Evolutionary conservation across 2,797 vertebrate genomes (phyloP).

Genomic region (Acipenser transmontanus): DNA sequence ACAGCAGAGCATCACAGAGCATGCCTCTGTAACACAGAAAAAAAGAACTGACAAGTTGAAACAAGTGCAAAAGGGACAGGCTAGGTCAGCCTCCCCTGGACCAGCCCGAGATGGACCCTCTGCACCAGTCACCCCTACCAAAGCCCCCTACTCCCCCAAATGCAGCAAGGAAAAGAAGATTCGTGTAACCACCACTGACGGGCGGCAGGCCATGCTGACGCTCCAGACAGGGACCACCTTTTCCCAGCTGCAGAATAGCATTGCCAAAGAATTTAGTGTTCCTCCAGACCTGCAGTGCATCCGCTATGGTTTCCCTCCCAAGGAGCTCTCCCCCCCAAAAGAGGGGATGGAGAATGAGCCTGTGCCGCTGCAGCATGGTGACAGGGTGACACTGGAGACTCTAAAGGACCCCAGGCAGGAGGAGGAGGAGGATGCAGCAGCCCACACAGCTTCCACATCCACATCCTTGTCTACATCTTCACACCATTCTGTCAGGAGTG

Average conservation of each 20-base stretch:
- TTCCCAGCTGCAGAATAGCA: conserved; percentile 79
- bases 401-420: conserved; percentile 67
- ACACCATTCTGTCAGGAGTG: conserved; percentile 55
- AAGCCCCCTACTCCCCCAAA: conserved; percentile 68
- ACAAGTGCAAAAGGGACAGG: conserved; percentile 73
- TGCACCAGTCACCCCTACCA: conserved; percentile 85
- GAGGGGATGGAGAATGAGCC: conserved; percentile 84
- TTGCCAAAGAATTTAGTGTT: conserved; percentile 75
- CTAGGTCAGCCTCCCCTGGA: conserved; percentile 63
- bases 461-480: conserved; percentile 28
- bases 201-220: conserved; percentile 88
- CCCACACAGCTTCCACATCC: conserved; percentile 34
- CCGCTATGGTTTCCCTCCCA: conserved; percentile 88
- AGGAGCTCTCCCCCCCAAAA: conserved; percentile 77
- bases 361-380: conserved; percentile 85
- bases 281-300: conserved; percentile 80
- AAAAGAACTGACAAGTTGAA: conserved; percentile 78
- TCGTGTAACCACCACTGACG: conserved; percentile 88
- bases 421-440: conserved; percentile 32
- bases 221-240: conserved; percentile 81
- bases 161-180: conserved; percentile 89
- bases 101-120: conserved; percentile 58
- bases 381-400: conserved; percentile 87
- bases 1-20: conserved; percentile 88
- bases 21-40: conserved; percentile 76